These are phyloP conservation scores for Cinclus cinclus DNA, from an alignment of 2,113 vertebrate species.

Conservation along the genomic window DNA sequence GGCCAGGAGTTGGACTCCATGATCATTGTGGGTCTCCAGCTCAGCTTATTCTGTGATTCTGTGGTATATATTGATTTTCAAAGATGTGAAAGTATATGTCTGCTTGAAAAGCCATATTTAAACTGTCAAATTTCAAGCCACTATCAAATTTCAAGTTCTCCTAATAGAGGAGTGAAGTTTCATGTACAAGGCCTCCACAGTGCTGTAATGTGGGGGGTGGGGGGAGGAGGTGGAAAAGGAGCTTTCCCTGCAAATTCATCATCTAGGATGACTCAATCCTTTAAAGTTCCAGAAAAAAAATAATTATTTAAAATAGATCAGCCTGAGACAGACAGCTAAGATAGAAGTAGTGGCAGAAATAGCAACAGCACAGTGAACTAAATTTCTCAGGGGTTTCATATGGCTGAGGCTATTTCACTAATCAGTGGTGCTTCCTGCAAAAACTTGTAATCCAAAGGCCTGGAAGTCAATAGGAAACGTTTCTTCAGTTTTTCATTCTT, in stretches of 20 bases:
- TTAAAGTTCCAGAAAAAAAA: constrained; percentile 31
- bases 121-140: neutral
- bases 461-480: neutral
- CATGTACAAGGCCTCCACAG: neutral
- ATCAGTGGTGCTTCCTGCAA: neutral
- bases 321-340: neutral
- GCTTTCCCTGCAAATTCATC: neutral
- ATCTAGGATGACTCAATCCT: neutral
- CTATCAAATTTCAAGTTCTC: neutral
- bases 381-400: neutral
- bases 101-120: neutral
- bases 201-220: neutral
- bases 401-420: neutral
- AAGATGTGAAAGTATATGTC: neutral
- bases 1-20: neutral
- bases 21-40: neutral
- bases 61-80: neutral
- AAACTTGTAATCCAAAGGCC: neutral
- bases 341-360: neutral
- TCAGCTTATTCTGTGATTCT: neutral
- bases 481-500: neutral
- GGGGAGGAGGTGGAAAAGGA: neutral
- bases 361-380: neutral
- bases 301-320: neutral
- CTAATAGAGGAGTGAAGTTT: neutral